A percentile compares a stretch with the other conserved stretches of the same genome.
Conservation (phyloP, 2,113 vertebrate species). For the Antechinus stuartii region DNA sequence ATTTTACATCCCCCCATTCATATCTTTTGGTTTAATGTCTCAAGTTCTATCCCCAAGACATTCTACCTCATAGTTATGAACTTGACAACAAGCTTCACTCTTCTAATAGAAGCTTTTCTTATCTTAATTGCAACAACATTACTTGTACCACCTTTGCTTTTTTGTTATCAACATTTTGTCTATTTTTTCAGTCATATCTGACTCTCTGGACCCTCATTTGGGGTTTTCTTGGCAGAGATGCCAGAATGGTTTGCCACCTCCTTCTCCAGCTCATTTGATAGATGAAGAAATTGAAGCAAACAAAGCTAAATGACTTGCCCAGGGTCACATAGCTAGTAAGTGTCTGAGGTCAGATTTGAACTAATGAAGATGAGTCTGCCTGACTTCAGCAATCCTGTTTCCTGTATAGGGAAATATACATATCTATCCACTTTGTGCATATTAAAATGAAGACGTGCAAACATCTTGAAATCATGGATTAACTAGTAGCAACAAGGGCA, state of each 20-base stretch:
- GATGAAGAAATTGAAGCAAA: no score
- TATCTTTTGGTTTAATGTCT: not conserved
- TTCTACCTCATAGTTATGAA: no score
- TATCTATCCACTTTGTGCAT: not conserved
- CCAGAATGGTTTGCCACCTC: no score
- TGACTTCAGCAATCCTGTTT: not conserved
- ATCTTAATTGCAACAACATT: not conserved
- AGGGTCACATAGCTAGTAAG: no score
- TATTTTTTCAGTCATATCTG: no score
- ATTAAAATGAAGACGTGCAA: not conserved
- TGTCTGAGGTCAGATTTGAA: no score
- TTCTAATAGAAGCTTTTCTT: not conserved
- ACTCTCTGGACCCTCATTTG: no score
- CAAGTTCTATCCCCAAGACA: not conserved
- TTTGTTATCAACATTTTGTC: not conserved
- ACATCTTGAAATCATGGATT: not conserved
- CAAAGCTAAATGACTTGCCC: no score
- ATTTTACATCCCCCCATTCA: not conserved
- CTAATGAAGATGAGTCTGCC: no score
- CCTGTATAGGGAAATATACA: not conserved
- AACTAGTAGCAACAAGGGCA: not conserved
- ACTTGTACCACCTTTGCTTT: not conserved
- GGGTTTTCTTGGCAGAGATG: no score
- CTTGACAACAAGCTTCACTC: not conserved
- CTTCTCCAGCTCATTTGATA: no score